Evolutionary conservation across 1,140 invertebrate genomes (phyloP).

Genomic region (Neotoxoptera formosana): DNA sequence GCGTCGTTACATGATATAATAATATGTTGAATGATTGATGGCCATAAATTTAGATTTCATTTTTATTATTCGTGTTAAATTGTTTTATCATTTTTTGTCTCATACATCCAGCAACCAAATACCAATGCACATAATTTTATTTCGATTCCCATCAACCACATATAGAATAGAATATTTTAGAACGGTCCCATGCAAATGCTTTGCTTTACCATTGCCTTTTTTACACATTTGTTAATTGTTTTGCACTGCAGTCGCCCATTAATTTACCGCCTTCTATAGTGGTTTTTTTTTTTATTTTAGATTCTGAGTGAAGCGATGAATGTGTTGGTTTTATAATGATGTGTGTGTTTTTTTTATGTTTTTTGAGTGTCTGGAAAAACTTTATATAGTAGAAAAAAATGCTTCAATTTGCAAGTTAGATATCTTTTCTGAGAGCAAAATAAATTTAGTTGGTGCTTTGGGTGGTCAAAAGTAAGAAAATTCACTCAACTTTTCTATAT

Average conservation of each 20-base stretch:
- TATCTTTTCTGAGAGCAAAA: background rate
- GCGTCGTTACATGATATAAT: background rate
- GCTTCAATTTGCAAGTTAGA: background rate
- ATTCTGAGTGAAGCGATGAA: background rate
- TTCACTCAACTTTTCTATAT: too few relatives aligned
- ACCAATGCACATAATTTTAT: background rate
- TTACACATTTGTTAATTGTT: background rate
- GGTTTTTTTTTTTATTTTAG: background rate
- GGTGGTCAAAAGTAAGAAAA: background rate
- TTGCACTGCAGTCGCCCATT: background rate
- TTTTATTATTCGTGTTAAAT: constrained; percentile 5
- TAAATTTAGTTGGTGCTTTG: background rate
- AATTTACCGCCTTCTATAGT: background rate
- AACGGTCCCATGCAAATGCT: background rate
- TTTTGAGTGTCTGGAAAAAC: background rate
- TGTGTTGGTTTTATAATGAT: background rate
- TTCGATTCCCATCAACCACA: background rate
- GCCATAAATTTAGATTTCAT: background rate
- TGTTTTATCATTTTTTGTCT: background rate
- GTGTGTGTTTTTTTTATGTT: background rate
- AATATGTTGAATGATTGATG: background rate
- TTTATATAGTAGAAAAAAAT: background rate
- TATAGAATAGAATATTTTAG: background rate
- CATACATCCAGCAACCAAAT: background rate
- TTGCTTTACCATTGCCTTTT: background rate